phyloP scores from a whole-genome alignment of 2,113 vertebrate species.

The Bubo blakistoni region DNA sequence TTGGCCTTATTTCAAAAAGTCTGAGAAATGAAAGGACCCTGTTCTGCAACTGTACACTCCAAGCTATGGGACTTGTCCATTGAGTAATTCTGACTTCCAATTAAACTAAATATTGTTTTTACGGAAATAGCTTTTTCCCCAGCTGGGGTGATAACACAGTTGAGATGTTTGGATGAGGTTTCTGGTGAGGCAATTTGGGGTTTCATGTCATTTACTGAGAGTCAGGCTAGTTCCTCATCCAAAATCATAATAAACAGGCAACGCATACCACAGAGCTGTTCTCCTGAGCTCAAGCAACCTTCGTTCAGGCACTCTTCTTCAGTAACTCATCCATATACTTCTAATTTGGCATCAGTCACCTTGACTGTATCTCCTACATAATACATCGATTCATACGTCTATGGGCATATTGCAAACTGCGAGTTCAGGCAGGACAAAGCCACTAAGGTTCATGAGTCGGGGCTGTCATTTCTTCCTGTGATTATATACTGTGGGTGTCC shows the following conservation, averaged over 20 bases:
- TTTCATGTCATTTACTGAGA: not conserved
- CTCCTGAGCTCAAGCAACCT: not conserved
- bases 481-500: rapidly evolving
- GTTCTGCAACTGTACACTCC: not conserved
- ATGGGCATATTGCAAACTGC: not conserved
- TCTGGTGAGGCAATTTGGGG: not conserved
- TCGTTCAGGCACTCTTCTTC: not conserved
- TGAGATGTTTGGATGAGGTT: not conserved
- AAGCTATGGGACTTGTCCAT: not conserved
- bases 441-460: rapidly evolving
- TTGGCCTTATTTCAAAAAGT: not conserved
- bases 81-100: not conserved
- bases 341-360: not conserved
- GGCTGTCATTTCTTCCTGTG: not conserved
- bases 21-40: not conserved
- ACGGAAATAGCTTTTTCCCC: not conserved
- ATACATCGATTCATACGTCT: not conserved
- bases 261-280: not conserved
- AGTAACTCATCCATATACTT: not conserved
- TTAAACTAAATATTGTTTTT: not conserved
- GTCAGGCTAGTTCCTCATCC: not conserved
- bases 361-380: not conserved
- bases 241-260: not conserved
- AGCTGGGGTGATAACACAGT: not conserved
- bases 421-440: not conserved